Evolutionary conservation across 2,113 vertebrate species (phyloP).

Genomic region (Chrysochloris asiatica): DNA sequence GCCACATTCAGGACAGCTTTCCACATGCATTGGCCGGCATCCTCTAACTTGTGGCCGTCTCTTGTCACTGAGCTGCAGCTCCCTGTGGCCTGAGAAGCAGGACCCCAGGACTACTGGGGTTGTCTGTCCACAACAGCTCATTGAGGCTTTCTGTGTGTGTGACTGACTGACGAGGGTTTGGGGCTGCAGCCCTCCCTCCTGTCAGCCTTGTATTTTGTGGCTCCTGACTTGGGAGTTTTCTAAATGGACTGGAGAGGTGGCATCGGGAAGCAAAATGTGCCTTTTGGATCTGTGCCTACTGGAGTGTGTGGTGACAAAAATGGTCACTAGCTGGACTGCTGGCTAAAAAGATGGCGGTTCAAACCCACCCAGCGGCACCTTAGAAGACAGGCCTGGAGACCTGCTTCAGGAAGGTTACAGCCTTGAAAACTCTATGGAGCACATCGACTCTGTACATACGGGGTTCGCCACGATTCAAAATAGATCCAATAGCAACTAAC

Average conservation of each 20-base stretch:
- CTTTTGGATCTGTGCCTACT: neutral
- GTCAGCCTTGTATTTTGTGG: neutral
- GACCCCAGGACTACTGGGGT: neutral
- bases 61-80: neutral
- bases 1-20: slow-evolving; percentile 18
- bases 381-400: neutral
- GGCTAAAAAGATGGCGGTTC: neutral
- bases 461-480: neutral
- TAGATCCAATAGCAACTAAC: neutral
- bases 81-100: neutral
- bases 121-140: neutral
- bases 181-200: neutral
- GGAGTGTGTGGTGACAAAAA: neutral
- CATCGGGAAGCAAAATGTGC: neutral
- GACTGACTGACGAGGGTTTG: neutral
- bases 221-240: neutral
- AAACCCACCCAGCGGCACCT: neutral
- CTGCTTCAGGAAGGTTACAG: neutral
- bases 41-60: neutral
- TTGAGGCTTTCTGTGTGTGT: neutral
- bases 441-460: neutral
- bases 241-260: neutral
- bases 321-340: neutral
- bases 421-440: neutral
- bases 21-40: neutral